Conservation (phyloP, 2,888 invertebrate species). For the Fragum whitleyi region DNA sequence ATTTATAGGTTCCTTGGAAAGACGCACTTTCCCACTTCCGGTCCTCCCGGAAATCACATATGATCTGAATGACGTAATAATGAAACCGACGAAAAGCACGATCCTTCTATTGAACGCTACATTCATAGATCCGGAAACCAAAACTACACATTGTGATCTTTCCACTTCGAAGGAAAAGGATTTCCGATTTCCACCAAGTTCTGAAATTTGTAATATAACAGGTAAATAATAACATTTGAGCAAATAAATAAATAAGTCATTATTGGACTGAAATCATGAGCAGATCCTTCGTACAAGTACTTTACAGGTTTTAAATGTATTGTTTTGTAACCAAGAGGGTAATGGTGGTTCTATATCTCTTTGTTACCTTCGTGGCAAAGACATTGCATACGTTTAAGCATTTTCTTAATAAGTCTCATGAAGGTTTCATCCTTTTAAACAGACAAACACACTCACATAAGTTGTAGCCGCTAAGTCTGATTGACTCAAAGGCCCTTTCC, state of each 20-base stretch:
- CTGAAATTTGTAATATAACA: not conserved
- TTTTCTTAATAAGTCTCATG: too few relatives aligned
- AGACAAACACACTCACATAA: too few relatives aligned
- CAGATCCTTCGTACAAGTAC: not conserved
- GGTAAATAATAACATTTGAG: too few relatives aligned
- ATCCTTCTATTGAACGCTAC: not conserved
- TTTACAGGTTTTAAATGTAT: too few relatives aligned
- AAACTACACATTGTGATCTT: not conserved
- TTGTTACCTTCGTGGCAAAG: too few relatives aligned
- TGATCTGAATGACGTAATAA: slow-evolving; percentile 12
- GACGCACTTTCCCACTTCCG: slow-evolving; percentile 15
- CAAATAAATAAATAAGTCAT: not conserved
- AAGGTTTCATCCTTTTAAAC: too few relatives aligned
- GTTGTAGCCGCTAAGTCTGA: too few relatives aligned
- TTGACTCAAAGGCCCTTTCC: too few relatives aligned
- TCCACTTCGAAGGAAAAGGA: not conserved
- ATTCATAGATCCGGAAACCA: not conserved
- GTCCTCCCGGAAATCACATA: slow-evolving; percentile 13
- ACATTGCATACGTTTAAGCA: too few relatives aligned
- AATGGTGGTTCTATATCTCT: too few relatives aligned
- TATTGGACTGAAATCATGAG: not conserved
- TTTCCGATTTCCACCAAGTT: not conserved
- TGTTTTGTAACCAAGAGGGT: too few relatives aligned
- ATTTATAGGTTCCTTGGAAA: slow-evolving; percentile 3
- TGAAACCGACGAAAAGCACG: not conserved